Evolutionary conservation across 2,888 invertebrate genomes (phyloP).

Genomic region (Drosophila hawaiiensis): DNA sequence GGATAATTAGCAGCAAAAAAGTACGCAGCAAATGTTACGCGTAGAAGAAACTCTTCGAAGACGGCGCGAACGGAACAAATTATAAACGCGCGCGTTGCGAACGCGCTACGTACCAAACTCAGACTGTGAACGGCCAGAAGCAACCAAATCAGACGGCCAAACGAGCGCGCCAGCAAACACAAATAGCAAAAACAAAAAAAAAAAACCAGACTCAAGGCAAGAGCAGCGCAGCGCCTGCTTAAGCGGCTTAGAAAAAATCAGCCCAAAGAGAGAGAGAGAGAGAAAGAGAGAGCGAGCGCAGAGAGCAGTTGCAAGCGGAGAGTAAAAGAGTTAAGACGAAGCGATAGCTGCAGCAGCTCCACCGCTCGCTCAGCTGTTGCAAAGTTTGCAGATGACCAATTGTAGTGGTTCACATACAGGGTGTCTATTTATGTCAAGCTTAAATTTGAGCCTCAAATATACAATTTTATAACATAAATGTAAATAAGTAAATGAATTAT

Average conservation of each 20-base stretch:
- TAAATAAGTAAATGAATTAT: neutral
- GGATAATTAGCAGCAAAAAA: slow-evolving; percentile 58
- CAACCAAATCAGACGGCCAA: slow-evolving; percentile 19
- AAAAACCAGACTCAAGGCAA: slow-evolving; percentile 41
- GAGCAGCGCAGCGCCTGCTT: slow-evolving; percentile 49
- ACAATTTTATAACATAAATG: neutral
- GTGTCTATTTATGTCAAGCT: neutral
- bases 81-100: slow-evolving; percentile 69
- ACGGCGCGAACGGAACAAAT: slow-evolving; percentile 34
- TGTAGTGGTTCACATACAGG: slow-evolving; percentile 8
- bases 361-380: slow-evolving; percentile 48
- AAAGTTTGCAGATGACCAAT: slow-evolving; percentile 19
- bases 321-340: slow-evolving; percentile 2
- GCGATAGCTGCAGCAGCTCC: slow-evolving; percentile 4
- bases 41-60: slow-evolving; percentile 23
- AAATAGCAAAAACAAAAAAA: slow-evolving; percentile 31
- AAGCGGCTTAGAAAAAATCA: slow-evolving; percentile 52
- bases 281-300: neutral
- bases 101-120: slow-evolving; percentile 74
- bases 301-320: slow-evolving; percentile 5
- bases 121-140: slow-evolving; percentile 49
- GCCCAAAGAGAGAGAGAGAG: slow-evolving; percentile 22
- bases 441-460: neutral
- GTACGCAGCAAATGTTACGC: slow-evolving; percentile 43
- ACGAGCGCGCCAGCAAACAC: slow-evolving; percentile 27